Base-by-base conservation (phyloP, 2,113 vertebrate genomes). In the Esox niger region DNA sequence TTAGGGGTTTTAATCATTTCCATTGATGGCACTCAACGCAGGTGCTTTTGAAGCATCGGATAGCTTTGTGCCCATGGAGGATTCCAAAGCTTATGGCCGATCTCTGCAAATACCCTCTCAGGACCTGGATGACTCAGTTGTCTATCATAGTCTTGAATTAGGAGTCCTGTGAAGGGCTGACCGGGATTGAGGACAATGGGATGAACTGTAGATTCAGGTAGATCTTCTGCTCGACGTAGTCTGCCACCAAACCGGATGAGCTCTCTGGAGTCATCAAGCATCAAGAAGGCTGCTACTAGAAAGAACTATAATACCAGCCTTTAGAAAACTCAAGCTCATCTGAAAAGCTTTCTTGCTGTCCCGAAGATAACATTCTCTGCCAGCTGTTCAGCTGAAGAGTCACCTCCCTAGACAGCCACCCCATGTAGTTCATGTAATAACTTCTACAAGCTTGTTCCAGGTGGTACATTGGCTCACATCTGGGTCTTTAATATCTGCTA, bases 391-490 rank as follows among this genome's bases (percentile, higher is more conserved):
- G 60, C 64, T 9, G 17, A 38, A 9, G 43, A 32, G 11, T 52
- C 4, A 8, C 5, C 1, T 6, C 3, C 6, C 1, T 27, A 25
- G 20, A 29, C 1, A 9, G 35, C n/a, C 26, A 8, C 21, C n/a
- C 25, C 47, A 1, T 69, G 73, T 15, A 75, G n/a, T 9, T 35
- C 27, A 2, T 62, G 33, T 4, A 21, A 64, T 71, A 2, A 11
- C 64, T 10, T 77, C 64, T 25, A 67, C 0, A 27, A 75, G 56
- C 21, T 62, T 67, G 2, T 68, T 59, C 67, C 64, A 71, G 17
- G 70, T 64, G 27, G 17, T 59, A 13, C 49, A 65, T n/a, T 23
- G 10, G 7, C 25, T 70, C 2, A 55, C 60, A 32, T 55, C 30
- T 23, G 5, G 17, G 1, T 17, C 3, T 25, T 2, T 33, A 4